These are phyloP conservation scores for Battus philenor DNA, from an alignment of 1,140 invertebrate species.

Conservation along the genomic window DNA sequence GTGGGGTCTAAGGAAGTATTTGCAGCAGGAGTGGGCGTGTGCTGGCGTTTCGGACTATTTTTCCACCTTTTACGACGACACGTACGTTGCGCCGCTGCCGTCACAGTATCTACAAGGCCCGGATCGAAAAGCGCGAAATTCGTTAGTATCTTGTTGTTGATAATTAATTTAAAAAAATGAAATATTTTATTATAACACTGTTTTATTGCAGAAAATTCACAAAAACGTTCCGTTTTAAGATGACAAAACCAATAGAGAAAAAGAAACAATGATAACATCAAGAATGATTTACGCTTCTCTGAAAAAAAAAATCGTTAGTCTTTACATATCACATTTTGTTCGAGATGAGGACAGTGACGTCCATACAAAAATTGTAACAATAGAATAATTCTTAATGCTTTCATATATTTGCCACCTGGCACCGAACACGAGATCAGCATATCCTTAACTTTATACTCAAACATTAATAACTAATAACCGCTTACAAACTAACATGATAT, in stretches of 20 bases:
- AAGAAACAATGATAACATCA: conserved; percentile 68
- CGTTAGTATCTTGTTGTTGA: too few species aligned
- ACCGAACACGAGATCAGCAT: conserved; percentile 68
- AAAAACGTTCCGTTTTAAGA: conserved; percentile 67
- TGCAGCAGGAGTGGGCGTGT: conserved; percentile 58
- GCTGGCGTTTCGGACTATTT: conserved; percentile 53
- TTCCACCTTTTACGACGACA: conserved; percentile 52
- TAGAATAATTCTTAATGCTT: conserved; percentile 75
- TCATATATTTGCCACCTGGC: conserved; percentile 64
- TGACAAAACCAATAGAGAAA: conserved; percentile 61
- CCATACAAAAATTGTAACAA: conserved; percentile 68
- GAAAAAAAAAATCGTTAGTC: conserved; percentile 68
- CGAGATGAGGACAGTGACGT: conserved; percentile 67
- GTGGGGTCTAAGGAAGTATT: conserved; percentile 51
- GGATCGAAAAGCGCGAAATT: conserved; percentile 50
- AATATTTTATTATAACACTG: too few species aligned
- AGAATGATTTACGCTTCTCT: conserved; percentile 68
- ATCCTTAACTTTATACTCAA: conserved; percentile 58
- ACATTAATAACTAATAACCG: conserved; percentile 56
- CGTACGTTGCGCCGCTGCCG: conserved; percentile 40
- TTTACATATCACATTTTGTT: conserved; percentile 75
- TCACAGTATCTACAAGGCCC: conserved; percentile 47
- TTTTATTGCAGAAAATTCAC: conserved; percentile 73
- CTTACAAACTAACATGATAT: conserved; percentile 62
- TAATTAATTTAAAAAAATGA: too few species aligned